Evolutionary conservation across 2,797 vertebrate genomes (phyloP), one percentile per base, ranked within the genome.

Genomic region (Neosalanx taihuensis): DNA sequence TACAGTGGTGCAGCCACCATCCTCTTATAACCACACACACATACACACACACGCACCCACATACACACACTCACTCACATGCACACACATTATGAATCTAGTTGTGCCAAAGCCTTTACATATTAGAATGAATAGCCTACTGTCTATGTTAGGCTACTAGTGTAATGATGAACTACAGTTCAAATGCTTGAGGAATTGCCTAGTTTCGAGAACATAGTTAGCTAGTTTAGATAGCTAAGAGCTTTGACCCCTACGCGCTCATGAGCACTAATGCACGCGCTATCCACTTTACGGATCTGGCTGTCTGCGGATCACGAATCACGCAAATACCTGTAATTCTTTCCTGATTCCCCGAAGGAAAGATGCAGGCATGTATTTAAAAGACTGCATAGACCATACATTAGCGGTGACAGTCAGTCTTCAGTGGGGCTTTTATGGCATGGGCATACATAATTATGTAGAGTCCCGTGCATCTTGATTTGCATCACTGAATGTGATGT

Each of bases 151-250:
- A 58, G 31, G 69, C 64, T 59, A 77, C 71, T 73, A 71, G 69
- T 79, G 65, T 77, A 69, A 72, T 63, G 57, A 67, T 37, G 51
- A 71, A 58, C 61, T 75, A 75, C 66, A 37, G 23, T 60, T 60
- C 58, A 60, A 60, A 60, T 5, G 23, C 26, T 46, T 46, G 41
- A 59, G 57, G n/a, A 59, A n/a, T 26, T 59, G 57, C 15, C 20
- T 59, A 59, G 23, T 59, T 20, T 20, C 6, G n/a, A 26, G 57
- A 59, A 46, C 13, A 9, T 46, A 46, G 41, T 46, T 46, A 46
- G 9, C 12, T 13, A 46, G 12, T 13, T 46, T 2, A 46, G 41
- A 46, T 46, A 46, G 41, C 13, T 46, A 46, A 46, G 41, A 46
- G 41, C 41, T 46, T 12, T 46, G 41, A 46, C 41, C 41, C 41